Base-by-base conservation (phyloP, 2,797 vertebrate species). In the Dermochelys coriacea region DNA sequence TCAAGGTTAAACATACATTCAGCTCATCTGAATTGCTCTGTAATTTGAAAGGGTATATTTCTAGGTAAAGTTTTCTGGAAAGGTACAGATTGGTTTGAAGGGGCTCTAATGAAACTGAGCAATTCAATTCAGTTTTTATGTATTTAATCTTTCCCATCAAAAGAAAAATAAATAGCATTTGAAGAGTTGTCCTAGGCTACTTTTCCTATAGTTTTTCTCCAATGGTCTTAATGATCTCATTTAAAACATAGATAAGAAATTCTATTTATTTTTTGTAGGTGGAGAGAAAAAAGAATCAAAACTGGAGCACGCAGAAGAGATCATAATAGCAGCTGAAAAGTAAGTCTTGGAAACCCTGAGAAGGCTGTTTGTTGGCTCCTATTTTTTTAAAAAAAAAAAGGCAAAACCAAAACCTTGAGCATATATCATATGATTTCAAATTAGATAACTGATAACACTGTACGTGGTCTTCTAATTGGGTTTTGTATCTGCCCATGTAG, bases 281-380 rank as follows among this genome's bases (percentile, higher is more conserved):
- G 61, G 88, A 83, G 94, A 95, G 27, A 11, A 85, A 49, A 91
- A 96, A 89, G 81, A 91, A 8, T 79, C 77, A 81, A 68, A 96
- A 82, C 85, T 21, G 2, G 96, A 96, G 34, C 93, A 97, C 5
- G 10, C 96, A 82, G 94, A 97, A 57, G 89, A 97, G 82, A 92
- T 89, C 57, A 41, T 97, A 29, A 71, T 88, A 52, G 19, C 97
- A 83, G 47, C 97, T 94, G 95, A 98, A 96, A 98, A 98, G 98
- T 98, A 97, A 81, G 97, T 98, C 80, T 85, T 85, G 37, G n/a
- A 49, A 82, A 86, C 82, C 75, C 31, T 82, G 50, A 47, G 21
- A 12, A 85, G 80, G 54, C 16, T 71, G 11, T 7, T 47, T 29
- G 51, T 80, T 12, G 47, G 23, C 34, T 68, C 34, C n/a, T 37